phyloP scores from a whole-genome alignment of 2,888 invertebrate species.

The Pandemis cinnamomeana region DNA sequence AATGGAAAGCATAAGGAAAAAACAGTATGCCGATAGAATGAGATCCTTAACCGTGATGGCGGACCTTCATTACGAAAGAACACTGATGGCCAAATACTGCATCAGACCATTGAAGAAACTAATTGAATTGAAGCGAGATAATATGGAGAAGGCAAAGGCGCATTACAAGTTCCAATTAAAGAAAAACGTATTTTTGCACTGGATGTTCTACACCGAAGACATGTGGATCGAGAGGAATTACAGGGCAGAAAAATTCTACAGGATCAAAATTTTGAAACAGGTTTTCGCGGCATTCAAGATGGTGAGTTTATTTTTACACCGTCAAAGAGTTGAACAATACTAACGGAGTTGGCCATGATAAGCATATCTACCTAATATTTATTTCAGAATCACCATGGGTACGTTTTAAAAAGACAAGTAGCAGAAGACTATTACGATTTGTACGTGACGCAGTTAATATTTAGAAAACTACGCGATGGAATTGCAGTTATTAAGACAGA shows the following conservation, averaged over 20 bases:
- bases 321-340: neutral
- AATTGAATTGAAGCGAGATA: slow-evolving; percentile 67
- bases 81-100: slow-evolving; percentile 69
- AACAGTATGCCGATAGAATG: slow-evolving; percentile 77
- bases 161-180: slow-evolving; percentile 77
- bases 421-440: slow-evolving; percentile 89
- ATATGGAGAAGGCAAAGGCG: slow-evolving; percentile 74
- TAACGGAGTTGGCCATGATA: neutral
- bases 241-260: slow-evolving; percentile 83
- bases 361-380: slow-evolving; percentile 2
- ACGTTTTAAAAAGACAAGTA: slow-evolving; percentile 85
- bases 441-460: slow-evolving; percentile 80
- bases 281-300: slow-evolving; percentile 77
- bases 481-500: slow-evolving; percentile 73
- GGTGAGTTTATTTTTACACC: slow-evolving; percentile 55
- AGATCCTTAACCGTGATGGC: slow-evolving; percentile 80
- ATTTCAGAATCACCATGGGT: slow-evolving; percentile 74
- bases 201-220: slow-evolving; percentile 81
- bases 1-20: slow-evolving; percentile 85
- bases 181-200: slow-evolving; percentile 77
- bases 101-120: slow-evolving; percentile 66
- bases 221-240: slow-evolving; percentile 80
- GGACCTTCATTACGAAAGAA: slow-evolving; percentile 78
- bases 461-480: slow-evolving; percentile 79
- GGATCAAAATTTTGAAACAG: slow-evolving; percentile 75